phyloP scores from a whole-genome alignment of 2,888 invertebrate species.

The Chydorus sphaericus region DNA sequence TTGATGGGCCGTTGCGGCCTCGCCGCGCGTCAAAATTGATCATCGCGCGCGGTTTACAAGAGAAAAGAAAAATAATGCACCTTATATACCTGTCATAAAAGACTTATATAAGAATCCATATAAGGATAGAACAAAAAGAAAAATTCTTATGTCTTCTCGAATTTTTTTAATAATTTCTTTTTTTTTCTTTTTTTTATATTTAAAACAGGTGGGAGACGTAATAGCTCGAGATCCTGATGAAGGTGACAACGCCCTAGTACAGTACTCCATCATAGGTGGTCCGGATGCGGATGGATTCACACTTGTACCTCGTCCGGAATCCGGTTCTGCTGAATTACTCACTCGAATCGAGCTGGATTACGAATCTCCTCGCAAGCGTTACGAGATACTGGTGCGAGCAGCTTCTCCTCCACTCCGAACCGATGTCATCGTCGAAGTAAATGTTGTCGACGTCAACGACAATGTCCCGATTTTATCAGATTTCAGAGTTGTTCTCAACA shows the following conservation, averaged over 20 bases:
- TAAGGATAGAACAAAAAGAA: too few species aligned
- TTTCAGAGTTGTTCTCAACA: slow-evolving; percentile 84
- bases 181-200: too few species aligned
- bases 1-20: too few species aligned
- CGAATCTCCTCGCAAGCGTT: slow-evolving; percentile 82
- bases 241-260: slow-evolving; percentile 76
- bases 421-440: slow-evolving; percentile 72
- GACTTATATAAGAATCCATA: too few species aligned
- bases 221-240: slow-evolving; percentile 84
- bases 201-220: slow-evolving; percentile 84
- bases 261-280: slow-evolving; percentile 87
- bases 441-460: slow-evolving; percentile 88
- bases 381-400: slow-evolving; percentile 74
- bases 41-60: too few species aligned
- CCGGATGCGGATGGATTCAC: slow-evolving; percentile 78
- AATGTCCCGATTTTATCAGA: slow-evolving; percentile 83
- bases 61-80: too few species aligned
- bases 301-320: slow-evolving; percentile 51
- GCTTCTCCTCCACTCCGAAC: slow-evolving; percentile 78
- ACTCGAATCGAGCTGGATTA: slow-evolving; percentile 88
- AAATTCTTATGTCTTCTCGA: too few species aligned
- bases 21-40: too few species aligned
- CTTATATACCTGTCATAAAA: too few species aligned
- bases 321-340: slow-evolving; percentile 55
- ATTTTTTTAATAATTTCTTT: too few species aligned